Base-by-base conservation (phyloP, 2,113 vertebrate genomes). In the Centrocercus urophasianus region DNA sequence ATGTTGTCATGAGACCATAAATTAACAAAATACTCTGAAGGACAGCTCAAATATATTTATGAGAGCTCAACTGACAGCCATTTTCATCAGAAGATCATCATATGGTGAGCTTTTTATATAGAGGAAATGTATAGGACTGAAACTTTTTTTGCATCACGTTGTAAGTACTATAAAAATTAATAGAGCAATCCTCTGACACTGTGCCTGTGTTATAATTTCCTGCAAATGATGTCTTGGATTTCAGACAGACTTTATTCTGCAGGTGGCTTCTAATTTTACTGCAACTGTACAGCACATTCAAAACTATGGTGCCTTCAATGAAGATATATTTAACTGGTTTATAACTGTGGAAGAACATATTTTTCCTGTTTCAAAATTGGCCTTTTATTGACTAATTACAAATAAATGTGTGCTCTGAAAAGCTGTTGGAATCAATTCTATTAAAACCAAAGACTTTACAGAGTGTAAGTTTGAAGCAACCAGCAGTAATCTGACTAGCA, bases 401-500 rank as follows among this genome's bases (percentile, higher is more conserved):
- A 83, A 83, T 84, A 63, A 90, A 76, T 72, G 50, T 7, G 57
- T 90, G 63, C 69, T 89, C 65, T 83, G 72, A 83, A 86, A 90
- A 94, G 25, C n/a, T 66, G 91, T 77, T 19, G 10, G 47, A 92
- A 59, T 71, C 50, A 73, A 76, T 72, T 95, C 72, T 67, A 69
- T 93, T 93, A 86, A 93, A 96, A 85, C 82, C 94, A 97, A 97
- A 97, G 74, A 86, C 78, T 79, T 79, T 74, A 28, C 8, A 7
- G 72, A 40, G 34, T 61, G 1, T 77, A 95, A 89, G 66, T 19
- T 91, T 4, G 6, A 64, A 93, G 32, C n/a, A 88, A 12, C 20
- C 40, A 76, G 42, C 83, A 79, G 24, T 69, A 60, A 81, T 30
- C 61, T 94, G 61, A 30, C 66, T 88, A 56, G 86, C 10, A 42